Percentiles rank a stretch among this genome's conserved stretches.
Evolutionary conservation across 2,797 vertebrate genomes (phyloP).

Genomic region (Melanotaenia trifasciata): DNA sequence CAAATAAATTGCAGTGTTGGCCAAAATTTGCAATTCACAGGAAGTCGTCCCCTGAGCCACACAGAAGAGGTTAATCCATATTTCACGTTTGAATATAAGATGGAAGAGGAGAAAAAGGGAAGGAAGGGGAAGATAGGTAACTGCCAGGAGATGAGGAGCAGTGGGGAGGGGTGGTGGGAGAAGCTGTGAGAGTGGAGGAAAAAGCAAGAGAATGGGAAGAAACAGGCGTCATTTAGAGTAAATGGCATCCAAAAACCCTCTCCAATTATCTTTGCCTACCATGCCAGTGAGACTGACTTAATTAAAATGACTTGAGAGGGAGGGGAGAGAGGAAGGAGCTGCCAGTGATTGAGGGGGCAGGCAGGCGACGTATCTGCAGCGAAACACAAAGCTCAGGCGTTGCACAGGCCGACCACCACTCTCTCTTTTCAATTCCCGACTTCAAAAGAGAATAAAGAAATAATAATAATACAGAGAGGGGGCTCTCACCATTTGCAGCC

Average conservation of each 20-base stretch:
- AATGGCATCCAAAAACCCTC: conserved; percentile 89
- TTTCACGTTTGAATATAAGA: conserved; percentile 81
- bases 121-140: conserved; percentile 71
- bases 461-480: conserved; percentile 75
- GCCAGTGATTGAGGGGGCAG: conserved; percentile 85
- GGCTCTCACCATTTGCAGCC: conserved; percentile 72
- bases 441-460: conserved; percentile 87
- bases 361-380: conserved; percentile 83
- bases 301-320: conserved; percentile 89
- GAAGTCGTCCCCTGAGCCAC: conserved; percentile 71
- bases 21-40: conserved; percentile 81
- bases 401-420: conserved; percentile 78
- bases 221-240: conserved; percentile 86
- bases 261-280: conserved; percentile 89
- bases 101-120: conserved; percentile 59
- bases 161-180: conserved; percentile 41
- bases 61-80: conserved; percentile 82
- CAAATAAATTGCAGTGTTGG: conserved; percentile 79
- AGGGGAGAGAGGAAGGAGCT: conserved; percentile 73
- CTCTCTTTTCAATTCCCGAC: conserved; percentile 85
- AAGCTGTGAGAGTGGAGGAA: conserved; percentile 62
- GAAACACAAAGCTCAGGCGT: conserved; percentile 85
- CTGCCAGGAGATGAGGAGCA: conserved; percentile 74
- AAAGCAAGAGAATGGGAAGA: conserved; percentile 79
- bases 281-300: conserved; percentile 89